These are phyloP conservation scores for Heliconius melpomene DNA, from an alignment of 1,140 invertebrate species.

Conservation along the genomic window DNA sequence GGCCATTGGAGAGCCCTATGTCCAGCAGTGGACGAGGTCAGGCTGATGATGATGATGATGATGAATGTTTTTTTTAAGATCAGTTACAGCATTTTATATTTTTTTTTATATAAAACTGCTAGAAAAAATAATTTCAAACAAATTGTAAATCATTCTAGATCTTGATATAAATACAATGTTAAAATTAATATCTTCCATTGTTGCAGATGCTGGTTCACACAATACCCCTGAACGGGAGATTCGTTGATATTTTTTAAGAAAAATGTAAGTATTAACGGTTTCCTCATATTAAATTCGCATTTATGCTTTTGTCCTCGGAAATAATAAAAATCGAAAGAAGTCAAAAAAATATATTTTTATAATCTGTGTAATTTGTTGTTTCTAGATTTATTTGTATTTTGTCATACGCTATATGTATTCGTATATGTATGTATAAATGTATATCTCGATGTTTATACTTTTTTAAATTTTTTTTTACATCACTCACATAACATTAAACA, in stretches of 20 bases:
- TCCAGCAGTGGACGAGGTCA: too few species aligned
- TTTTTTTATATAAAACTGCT: not conserved
- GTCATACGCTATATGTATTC: conserved; percentile 5
- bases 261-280: conserved; percentile 60
- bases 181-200: conserved; percentile 43
- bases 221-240: conserved; percentile 54
- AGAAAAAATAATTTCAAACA: too few species aligned
- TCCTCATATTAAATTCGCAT: conserved; percentile 22
- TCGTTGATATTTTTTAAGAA: conserved; percentile 61
- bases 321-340: conserved; percentile 18
- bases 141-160: not conserved
- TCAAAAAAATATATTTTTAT: conserved; percentile 12
- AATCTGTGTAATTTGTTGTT: not conserved
- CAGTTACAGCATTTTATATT: too few species aligned
- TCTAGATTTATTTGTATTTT: conserved; percentile 16
- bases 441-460: not conserved
- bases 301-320: conserved; percentile 21
- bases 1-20: too few species aligned
- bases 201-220: conserved; percentile 67
- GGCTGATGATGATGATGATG: too few species aligned
- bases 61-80: too few species aligned
- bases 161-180: not conserved
- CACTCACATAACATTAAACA: not conserved
- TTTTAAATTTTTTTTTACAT: not conserved
- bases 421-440: not conserved